Base-by-base conservation (phyloP, 2,797 vertebrate species). In the Chaenodraco wilsoni region DNA sequence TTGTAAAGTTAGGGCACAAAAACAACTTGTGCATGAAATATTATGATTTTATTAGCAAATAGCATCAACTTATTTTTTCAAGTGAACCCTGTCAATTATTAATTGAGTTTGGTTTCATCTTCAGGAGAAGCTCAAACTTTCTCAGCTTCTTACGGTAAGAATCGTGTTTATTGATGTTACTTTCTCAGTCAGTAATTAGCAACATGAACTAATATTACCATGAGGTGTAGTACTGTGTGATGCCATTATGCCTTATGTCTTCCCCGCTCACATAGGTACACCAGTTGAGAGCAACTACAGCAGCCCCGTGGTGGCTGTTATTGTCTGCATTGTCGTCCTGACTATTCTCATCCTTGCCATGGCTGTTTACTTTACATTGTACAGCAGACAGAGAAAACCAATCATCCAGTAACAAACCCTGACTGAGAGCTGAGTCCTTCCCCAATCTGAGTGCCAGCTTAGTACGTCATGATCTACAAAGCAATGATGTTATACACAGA, bases 271-370 rank as follows among this genome's bases (percentile, higher is more conserved):
- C n/a, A 21, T 81, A 91, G 90, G 0, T 51, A 0, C 11, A 3
- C 8, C 50, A 0, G 0, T 44, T 10, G 31, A 70, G n/a, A 11
- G 3, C 7, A 58, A 7, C 49, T 73, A 79, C 72, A 88, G 73
- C 57, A 55, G 78, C 9, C 71, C 87, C 0, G 31, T 89, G 65
- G 75, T 90, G 54, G 86, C 82, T 46, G 68, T 89, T 2, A 89
- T 90, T 0, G 33, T 89, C 56, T 84, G 79, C 54, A 65, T 89
- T 1, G 49, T 78, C 49, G 17, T 90, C 65, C 75, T 91, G 3
- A 9, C 83, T 5, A 7, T 90, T 62, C n/a, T 91, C 64, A 55
- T 90, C 12, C 5, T 75, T 0, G 50, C 46, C 50, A 75, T 90
- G 83, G 75, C 71, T 17, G 46, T 67, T 21, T 87, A 74, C 73